Conservation (phyloP, 2,888 invertebrate genomes). For the Cantharis rufa region DNA sequence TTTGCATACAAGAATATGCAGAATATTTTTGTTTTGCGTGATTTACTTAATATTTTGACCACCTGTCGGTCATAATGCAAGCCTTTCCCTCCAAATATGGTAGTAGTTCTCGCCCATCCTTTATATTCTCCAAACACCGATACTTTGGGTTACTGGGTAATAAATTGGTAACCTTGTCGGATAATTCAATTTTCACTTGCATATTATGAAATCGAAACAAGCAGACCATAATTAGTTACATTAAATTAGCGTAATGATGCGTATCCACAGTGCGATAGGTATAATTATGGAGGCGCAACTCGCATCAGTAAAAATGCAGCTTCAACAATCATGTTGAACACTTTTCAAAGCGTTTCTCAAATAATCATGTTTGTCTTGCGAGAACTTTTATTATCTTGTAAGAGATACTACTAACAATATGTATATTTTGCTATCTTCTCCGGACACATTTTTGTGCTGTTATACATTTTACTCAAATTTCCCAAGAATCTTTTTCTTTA, state of each 20-base stretch:
- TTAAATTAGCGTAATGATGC: neutral
- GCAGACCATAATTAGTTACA: neutral
- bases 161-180: constrained; percentile 20
- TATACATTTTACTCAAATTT: neutral
- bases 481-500: no score
- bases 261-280: neutral
- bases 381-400: neutral
- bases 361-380: neutral
- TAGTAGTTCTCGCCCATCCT: constrained; percentile 24
- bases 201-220: neutral
- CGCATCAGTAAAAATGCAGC: no score
- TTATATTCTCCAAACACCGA: neutral
- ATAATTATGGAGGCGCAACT: neutral
- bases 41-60: neutral
- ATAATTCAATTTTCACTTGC: constrained; percentile 6
- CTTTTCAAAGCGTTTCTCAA: no score
- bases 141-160: constrained; percentile 19
- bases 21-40: neutral
- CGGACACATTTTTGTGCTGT: neutral
- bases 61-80: constrained; percentile 2
- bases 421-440: neutral
- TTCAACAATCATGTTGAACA: no score
- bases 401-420: no score
- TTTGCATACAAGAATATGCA: neutral
- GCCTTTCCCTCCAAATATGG: constrained; percentile 36